A percentile compares a stretch with the other conserved stretches of the same genome.
Evolutionary conservation across 2,113 vertebrate species (phyloP).

Genomic region (Gallinago media): DNA sequence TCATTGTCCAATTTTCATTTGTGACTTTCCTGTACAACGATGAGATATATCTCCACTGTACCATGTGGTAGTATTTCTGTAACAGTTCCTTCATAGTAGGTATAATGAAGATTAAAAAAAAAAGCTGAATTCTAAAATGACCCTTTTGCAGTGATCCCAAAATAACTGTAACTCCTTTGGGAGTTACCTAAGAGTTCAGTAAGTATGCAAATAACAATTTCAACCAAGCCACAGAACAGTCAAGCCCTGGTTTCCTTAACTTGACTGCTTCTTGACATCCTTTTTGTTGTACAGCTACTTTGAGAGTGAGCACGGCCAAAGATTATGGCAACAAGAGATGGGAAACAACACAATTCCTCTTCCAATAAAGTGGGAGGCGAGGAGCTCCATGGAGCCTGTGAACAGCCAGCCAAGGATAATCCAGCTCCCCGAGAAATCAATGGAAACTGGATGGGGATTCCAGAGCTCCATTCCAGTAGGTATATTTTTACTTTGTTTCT

Average conservation of each 20-base stretch:
- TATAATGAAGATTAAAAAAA: background rate
- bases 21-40: background rate
- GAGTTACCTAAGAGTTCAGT: background rate
- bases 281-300: background rate
- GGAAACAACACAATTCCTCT: background rate
- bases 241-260: background rate
- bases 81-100: background rate
- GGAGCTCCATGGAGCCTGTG: fast-evolving
- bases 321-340: background rate
- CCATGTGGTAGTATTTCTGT: background rate
- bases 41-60: background rate
- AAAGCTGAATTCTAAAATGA: background rate
- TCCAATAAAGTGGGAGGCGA: background rate
- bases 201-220: background rate
- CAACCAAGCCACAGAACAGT: background rate
- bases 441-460: background rate
- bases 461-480: background rate
- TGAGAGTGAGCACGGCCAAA: background rate
- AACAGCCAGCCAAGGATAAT: background rate
- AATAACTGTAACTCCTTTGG: background rate
- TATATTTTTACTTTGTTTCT: background rate
- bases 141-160: background rate
- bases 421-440: background rate
- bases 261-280: background rate
- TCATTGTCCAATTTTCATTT: background rate